Base-by-base conservation (phyloP, 2,113 vertebrate genomes). In the Bambusicola thoracicus region DNA sequence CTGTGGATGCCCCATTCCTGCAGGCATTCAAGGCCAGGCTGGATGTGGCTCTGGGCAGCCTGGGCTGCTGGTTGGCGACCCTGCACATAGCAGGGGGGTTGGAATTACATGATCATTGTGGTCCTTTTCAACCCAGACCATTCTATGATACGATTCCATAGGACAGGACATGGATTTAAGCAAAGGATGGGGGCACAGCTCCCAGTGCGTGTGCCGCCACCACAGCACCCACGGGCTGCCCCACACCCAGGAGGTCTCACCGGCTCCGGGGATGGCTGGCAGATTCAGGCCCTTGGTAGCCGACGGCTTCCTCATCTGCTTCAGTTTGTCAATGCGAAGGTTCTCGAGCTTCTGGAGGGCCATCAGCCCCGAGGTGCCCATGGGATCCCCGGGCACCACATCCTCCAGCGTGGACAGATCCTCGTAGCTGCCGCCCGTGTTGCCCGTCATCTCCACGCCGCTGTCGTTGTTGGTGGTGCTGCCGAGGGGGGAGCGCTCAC, bases 401-500 rank as follows among this genome's bases (percentile, higher is more conserved):
- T 99, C 99, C 75, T 99, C 99, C 91, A 99, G 90, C 1, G 98
- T 98, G 22, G 99, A 99, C 94, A 99, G 97, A 89, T 99, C 99
- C 96, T 99, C 99, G 16, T 98, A 98, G 94, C 99, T 99, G 53
- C 99, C 99, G 0, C 99, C 98, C 0, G 98, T 97, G 4, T 99
- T 99, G 20, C 98, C 98, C 3, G 99, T 98, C 99, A 99, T 99
- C 97, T 99, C 99, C 87, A 99, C 99, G 0, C 99, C 99, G 0
- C 99, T 99, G 97, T 99, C 99, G 0, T 99, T 99, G 97, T 99
- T 99, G 97, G 99, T 99, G 81, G 98, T 97, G 43, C 99, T 99
- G 87, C 99, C 99, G 16, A 99, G 98, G 3, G 99, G 99, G 6
- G 99, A 99, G 51, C 98, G 98, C 92, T 99, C 99, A 1, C 99